phyloP scores from a whole-genome alignment of 2,888 invertebrate species.

The Sericinus montela region DNA sequence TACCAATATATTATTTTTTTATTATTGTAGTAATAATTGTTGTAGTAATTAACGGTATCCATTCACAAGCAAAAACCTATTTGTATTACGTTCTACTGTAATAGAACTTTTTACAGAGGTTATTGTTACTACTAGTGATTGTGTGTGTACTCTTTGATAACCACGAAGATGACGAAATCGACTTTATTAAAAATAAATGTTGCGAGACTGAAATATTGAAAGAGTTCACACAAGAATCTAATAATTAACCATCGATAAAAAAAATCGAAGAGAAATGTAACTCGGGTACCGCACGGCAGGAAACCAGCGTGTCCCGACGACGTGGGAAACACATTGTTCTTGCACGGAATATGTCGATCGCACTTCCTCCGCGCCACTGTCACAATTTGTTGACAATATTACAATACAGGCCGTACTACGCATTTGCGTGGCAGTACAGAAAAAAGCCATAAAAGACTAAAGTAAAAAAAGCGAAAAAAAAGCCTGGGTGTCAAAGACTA shows the following conservation, averaged over 20 bases:
- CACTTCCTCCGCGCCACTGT: slow-evolving; percentile 37
- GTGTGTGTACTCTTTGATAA: no score
- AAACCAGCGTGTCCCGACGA: slow-evolving; percentile 24
- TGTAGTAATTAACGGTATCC: no score
- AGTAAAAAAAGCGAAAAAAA: no score
- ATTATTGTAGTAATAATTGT: no score
- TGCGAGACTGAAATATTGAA: not conserved
- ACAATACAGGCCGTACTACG: slow-evolving; percentile 4
- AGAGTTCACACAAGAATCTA: not conserved
- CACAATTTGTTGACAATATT: slow-evolving; percentile 21
- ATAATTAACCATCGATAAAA: slow-evolving; percentile 5
- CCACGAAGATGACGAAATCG: no score
- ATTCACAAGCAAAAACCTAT: no score
- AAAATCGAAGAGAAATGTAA: slow-evolving; percentile 10
- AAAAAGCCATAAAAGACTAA: not conserved
- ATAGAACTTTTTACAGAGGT: no score
- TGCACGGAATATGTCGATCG: slow-evolving; percentile 34
- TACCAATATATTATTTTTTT: no score
- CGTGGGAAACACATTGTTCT: slow-evolving; percentile 54
- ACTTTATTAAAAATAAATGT: not conserved
- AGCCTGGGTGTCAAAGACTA: no score
- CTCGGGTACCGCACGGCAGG: slow-evolving; percentile 26
- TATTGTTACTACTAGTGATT: no score
- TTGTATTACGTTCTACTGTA: no score
- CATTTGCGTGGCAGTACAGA: not conserved